These are phyloP conservation scores for Bicyclus anynana DNA, from an alignment of 1,140 invertebrate genomes.

Conservation along the genomic window DNA sequence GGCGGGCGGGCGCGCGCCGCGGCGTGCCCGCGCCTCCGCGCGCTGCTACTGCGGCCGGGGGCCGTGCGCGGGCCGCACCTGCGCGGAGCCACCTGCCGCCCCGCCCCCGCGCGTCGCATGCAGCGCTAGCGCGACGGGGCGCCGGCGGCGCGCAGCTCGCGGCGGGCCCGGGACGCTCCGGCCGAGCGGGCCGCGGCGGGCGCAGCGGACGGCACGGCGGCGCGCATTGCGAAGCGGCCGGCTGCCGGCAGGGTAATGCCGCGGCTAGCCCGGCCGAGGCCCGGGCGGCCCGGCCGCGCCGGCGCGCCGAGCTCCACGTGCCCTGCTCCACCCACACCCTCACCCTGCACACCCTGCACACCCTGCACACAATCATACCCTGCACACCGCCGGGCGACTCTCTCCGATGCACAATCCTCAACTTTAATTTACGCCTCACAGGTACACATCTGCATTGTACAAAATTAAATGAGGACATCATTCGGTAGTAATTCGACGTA, in stretches of 20 bases:
- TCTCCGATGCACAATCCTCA: constrained; percentile 66
- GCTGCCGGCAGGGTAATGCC: constrained; percentile 58
- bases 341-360: constrained; percentile 21
- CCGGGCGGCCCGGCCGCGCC: constrained; percentile 66
- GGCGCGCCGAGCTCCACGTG: constrained; percentile 68
- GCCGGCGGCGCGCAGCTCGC: constrained; percentile 38
- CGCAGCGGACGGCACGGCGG: constrained; percentile 39
- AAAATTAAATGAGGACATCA: not conserved
- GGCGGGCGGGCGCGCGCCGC: constrained; percentile 51
- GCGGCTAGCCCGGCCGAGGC: constrained; percentile 51
- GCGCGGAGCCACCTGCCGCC: constrained; percentile 54
- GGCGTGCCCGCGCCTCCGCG: constrained; percentile 51
- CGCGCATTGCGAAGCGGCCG: constrained; percentile 56
- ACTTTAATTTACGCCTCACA: constrained; percentile 36
- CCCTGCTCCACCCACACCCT: constrained; percentile 33
- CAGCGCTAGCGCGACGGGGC: constrained; percentile 41
- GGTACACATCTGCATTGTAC: constrained; percentile 13
- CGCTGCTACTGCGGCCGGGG: constrained; percentile 55
- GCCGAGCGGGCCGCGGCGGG: constrained; percentile 42
- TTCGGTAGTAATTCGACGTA: too few species aligned
- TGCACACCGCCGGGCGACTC: constrained; percentile 41
- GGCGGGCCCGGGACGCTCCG: constrained; percentile 37
- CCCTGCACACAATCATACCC: constrained; percentile 19
- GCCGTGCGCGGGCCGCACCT: constrained; percentile 61
- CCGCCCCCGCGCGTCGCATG: constrained; percentile 50